phyloP scores from a whole-genome alignment of 2,113 vertebrate species.

The Prolemur simus region DNA sequence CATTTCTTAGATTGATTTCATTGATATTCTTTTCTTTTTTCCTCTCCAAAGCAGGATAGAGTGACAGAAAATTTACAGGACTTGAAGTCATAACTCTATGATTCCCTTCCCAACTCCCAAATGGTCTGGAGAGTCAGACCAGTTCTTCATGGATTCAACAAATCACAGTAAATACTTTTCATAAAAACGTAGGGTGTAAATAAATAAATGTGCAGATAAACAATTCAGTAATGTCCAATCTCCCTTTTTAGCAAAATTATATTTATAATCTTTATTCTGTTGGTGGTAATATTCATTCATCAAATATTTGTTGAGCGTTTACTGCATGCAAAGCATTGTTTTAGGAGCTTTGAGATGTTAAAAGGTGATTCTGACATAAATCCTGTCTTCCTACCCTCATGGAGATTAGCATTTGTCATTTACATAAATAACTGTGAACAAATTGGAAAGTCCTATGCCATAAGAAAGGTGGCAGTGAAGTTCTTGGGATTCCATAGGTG shows the following conservation, averaged over 20 bases:
- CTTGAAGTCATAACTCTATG: neutral
- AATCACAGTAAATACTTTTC: neutral
- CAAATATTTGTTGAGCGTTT: neutral
- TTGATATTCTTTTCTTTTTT: neutral
- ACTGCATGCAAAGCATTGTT: neutral
- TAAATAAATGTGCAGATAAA: neutral
- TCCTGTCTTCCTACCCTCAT: neutral
- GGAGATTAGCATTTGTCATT: neutral
- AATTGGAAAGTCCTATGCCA: neutral
- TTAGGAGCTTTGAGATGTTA: neutral
- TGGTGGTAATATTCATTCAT: neutral
- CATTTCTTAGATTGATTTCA: neutral
- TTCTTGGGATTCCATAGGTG: neutral
- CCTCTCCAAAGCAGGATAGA: neutral
- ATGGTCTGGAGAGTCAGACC: neutral
- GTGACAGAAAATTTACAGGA: neutral
- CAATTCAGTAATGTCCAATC: neutral
- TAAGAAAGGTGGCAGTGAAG: neutral
- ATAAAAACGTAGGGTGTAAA: neutral
- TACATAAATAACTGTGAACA: conserved; percentile 11
- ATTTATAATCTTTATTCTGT: neutral
- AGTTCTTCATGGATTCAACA: neutral
- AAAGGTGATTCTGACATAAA: neutral
- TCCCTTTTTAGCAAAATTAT: neutral
- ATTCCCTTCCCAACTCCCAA: neutral